Evolutionary conservation across 2,888 invertebrate genomes (phyloP), one percentile per base, ranked within the genome.

Genomic region (Heteropelma amictum): DNA sequence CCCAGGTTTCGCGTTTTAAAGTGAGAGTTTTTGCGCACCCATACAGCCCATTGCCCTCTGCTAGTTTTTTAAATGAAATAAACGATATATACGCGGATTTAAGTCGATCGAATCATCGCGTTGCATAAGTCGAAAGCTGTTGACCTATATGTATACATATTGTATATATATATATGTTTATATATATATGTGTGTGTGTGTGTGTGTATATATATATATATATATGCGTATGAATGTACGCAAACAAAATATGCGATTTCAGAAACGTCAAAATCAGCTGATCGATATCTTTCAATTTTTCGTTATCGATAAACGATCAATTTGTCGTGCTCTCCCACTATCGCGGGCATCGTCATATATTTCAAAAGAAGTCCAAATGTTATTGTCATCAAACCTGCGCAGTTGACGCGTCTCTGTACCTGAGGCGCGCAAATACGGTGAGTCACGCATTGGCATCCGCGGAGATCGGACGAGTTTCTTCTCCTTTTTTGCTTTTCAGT

Each of bases 81-180:
- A 21, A 61, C 21, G 47, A 61, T 14, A 61, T 33, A 14, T 30
- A 1, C 26, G 28, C 61, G 26, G 42, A 40, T 35, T 61, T 28
- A 47, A 40, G 23, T 61, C 26, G 61, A 33, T 33, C 56, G 40
- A 33, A 4, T 23, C 21, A 14, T 26, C 17, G 17, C 33, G 33
- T 47, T 47, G 33, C 61, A 17, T 35, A 61, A 61, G 30, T 45
- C 45, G 60, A 60, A 60, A 60, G 60, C 21, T 7, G 26, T 40
- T 40, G 38, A 38, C 12, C 6, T 38, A n/a, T 33, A 33, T 33
- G n/a, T 33, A 8, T 33, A 33, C 33, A 33, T 4, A n/a, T 30
- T 10, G 6, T 30, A 30, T 10, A 6, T 30, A 8, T 30, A 6
- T 33, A 33, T 33, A n/a, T 33, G n/a, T n/a, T n/a, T n/a, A n/a